These are phyloP conservation scores for Acrossocheilus fasciatus DNA, from an alignment of 2,797 vertebrate species.

Conservation along the genomic window DNA sequence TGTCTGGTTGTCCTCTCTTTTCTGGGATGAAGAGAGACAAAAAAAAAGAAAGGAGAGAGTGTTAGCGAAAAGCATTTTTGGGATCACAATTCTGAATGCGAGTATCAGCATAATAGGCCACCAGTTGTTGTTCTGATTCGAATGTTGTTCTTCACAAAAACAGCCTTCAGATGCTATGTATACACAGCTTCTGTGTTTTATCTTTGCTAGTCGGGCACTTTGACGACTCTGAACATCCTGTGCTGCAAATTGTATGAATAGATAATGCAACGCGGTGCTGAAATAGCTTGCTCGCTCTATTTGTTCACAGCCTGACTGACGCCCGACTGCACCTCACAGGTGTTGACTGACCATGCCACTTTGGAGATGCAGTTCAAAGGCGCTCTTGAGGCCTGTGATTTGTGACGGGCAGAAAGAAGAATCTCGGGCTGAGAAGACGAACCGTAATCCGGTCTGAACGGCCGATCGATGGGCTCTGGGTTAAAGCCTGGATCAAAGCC, in stretches of 20 bases:
- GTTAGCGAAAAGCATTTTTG: not conserved
- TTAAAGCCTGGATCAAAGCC: conserved; percentile 56
- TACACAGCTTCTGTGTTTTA: not conserved
- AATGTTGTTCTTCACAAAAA: conserved; percentile 28
- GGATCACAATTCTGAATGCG: conserved; percentile 3
- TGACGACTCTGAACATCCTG: not conserved
- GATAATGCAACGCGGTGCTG: not conserved
- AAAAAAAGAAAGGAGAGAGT: conserved; percentile 33
- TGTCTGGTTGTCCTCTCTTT: conserved; percentile 84
- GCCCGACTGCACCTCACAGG: conserved; percentile 12
- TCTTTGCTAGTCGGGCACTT: conserved; percentile 1
- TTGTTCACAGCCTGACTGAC: conserved; percentile 1
- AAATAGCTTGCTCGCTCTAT: not conserved
- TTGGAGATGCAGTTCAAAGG: conserved; percentile 42
- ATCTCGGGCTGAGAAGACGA: conserved; percentile 51
- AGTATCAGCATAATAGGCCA: not conserved
- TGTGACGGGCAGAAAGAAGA: conserved; percentile 66
- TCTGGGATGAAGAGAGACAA: conserved; percentile 74
- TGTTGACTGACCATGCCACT: conserved; percentile 2
- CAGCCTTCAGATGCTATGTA: not conserved
- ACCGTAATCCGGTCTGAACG: conserved; percentile 61
- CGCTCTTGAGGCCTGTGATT: conserved; percentile 49
- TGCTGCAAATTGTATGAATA: not conserved
- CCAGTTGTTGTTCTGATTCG: conserved; percentile 3
- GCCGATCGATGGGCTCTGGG: conserved; percentile 56